Evolutionary conservation across 2,888 invertebrate genomes (phyloP), one percentile per base, ranked within the genome.

Genomic region (Ochropacha duplaris): DNA sequence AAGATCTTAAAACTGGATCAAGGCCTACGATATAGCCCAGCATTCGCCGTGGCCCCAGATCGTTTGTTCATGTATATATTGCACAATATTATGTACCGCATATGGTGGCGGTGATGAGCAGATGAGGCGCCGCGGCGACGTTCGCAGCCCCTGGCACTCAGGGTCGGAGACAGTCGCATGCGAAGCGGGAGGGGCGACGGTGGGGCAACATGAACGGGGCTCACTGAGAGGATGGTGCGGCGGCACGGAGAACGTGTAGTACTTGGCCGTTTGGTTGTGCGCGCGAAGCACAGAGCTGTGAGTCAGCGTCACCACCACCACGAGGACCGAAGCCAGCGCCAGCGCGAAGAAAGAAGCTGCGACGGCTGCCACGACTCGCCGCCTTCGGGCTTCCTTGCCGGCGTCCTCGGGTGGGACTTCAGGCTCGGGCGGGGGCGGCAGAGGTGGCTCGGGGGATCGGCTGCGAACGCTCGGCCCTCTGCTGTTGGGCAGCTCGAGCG

Each of bases 221-320:
- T 93, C 91, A 93, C 93, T 92, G 90, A 93, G 89, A 87, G 93
- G 93, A 88, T 93, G 93, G 92, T 92, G 93, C 90, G 93, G 92
- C 88, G 93, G 93, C 88, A 92, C 93, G 88, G 94, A 94, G 88
- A 94, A 94, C 83, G 94, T 94, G 87, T 94, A 94, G 87, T 94
- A 93, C 93, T 94, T 94, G 87, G 94, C 94, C 75, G 94, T 94
- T 83, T 95, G 94, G 81, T 94, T 93, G 83, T 94, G 94, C 62
- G 94, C 94, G 76, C 93, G 94, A 61, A 94, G 91, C 75, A 95
- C 94, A 72, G 95, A 94, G 87, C 95, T 94, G 90, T 95, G 95
- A 52, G 95, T 96, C 81, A 97, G 93, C 57, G 96, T 96, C 76
- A 96, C 94, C 79, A 96, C 94, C 80, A 97, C 96, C 76, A 95